Base-by-base conservation (phyloP, 1,140 invertebrate species). In the Apis dorsata region DNA sequence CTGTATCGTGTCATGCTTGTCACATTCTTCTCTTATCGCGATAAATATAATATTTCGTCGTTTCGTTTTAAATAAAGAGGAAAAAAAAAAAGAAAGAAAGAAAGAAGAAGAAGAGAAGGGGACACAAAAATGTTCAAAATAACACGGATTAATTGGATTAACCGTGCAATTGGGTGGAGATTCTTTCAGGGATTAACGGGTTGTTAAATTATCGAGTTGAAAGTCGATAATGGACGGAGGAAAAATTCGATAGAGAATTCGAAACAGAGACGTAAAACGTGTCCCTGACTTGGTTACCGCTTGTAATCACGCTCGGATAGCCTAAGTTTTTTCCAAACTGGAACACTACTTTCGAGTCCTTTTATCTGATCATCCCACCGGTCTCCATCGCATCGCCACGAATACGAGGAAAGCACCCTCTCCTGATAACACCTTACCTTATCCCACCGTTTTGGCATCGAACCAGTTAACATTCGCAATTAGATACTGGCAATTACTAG, bases 341-440 rank as follows among this genome's bases (percentile, higher is more conserved):
- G 79, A 89, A 86, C 86, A 81, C 81, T 85, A 86, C 89, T 90
- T 90, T 89, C 86, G 90, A 90, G 83, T 83, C 4, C 82, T 83
- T 85, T 89, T 86, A 90, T 90, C 90, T 83, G 89, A 90, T 90
- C 71, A 57, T 21, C 49, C 71, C 68, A 55, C 60, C 34, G 5
- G 34, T 53, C 49, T 11, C 15, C 59, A 63, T 63, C 74, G 78
- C 69, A 81, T 86, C 84, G 87, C 79, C 17, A 70, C 81, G 79
- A 88, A 86, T 85, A 81, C 84, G 34, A 83, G 83, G 71, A 87
- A 88, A 83, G 80, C 83, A 88, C 83, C 87, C 86, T 88, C 80
- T 83, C 84, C 19, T 66, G 87, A 88, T 88, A 88, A 88, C 86
- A 83, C 78, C 73, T 81, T 15, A n/a, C 65, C 77, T 76, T 24